Evolutionary conservation across 2,888 invertebrate species (phyloP), one percentile per base, ranked within the genome.

Genomic region (Pantelozetes paolii): DNA sequence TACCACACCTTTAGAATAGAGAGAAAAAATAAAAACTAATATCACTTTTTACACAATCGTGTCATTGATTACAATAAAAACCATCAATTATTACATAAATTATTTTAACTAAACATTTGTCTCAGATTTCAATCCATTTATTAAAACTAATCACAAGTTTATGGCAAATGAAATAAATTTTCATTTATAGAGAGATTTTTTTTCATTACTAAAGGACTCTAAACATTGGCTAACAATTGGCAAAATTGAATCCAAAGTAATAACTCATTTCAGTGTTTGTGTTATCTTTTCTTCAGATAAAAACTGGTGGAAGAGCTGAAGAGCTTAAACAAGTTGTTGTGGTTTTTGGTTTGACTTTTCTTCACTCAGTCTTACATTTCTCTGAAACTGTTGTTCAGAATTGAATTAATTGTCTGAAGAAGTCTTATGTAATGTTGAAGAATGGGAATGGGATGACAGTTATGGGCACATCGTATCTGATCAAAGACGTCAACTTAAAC

Each of bases 1-100:
- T 57, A 57, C 26, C 57, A 57, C 57, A 57, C 57, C 57, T 57
- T 57, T n/a, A n/a, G 15, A 5, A 50, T 13, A 9, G 20, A 50
- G 20, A n/a, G 5, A 18, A n/a, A 8, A 50, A 13, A 13, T 57
- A 26, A 28, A 26, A 57, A 57, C 5, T 57, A 3, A 57, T 57
- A 57, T 57, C 57, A 57, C 57, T 57, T 26, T 57, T 57, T 50
- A 50, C 50, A 50, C 50, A 50, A 50, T 50, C 50, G 26, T 57
- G 57, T 26, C 26, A 57, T 57, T 26, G 26, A 57, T 57, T 57
- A 15, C 20, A 26, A 40, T 6, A n/a, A 50, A 50, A 50, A n/a
- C 50, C 50, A 50, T 50, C 20, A 50, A 50, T 50, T 50, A 50
- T 50, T 50, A 11, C 50, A 50, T 50, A 50, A 50, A 50, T 50